Evolutionary conservation across 2,888 invertebrate genomes (phyloP), one percentile per base, ranked within the genome.

Genomic region (Tinea trinotella): DNA sequence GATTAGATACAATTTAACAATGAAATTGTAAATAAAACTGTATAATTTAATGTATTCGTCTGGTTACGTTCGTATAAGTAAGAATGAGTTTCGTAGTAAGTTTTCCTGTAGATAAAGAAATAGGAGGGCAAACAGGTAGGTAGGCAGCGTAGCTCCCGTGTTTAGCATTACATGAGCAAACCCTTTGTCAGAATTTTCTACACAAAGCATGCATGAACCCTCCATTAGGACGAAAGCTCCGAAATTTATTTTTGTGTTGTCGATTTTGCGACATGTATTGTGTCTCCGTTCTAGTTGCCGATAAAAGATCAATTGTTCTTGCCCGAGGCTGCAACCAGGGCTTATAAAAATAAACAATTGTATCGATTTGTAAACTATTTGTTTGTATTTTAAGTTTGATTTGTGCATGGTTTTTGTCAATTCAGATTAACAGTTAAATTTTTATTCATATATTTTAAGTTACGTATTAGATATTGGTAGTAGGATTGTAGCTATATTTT

Each of bases 191-290:
- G 17, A 55, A 36, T 52, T 36, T 15, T 48, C 54, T 57, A 60
- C 58, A 62, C 59, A 64, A 65, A 63, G 63, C 62, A 61, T 52
- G 65, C 53, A 20, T 65, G 53, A 54, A 60, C 61, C 58, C 61
- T 56, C 56, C 58, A 62, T 63, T 68, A 62, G 59, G 59, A 40
- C 18, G 36, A n/a, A 40, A 19, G 20, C 40, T 53, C 10, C 13
- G 7, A 35, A 36, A 53, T 36, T 20, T 40, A 53, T 53, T 34
- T 53, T 53, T n/a, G 34, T n/a, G 15, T 36, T 40, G 53, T 7
- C 44, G 40, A 53, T 40, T 53, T 35, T 20, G 35, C 12, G 36
- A 19, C 36, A 15, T 20, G 36, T 36, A 12, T 40, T 40, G 53
- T 53, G 18, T 53, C 34, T 53, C 40, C 20, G 2, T 53, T 35